Conservation (phyloP, 1,140 invertebrate genomes). For the Drosophila funebris region DNA sequence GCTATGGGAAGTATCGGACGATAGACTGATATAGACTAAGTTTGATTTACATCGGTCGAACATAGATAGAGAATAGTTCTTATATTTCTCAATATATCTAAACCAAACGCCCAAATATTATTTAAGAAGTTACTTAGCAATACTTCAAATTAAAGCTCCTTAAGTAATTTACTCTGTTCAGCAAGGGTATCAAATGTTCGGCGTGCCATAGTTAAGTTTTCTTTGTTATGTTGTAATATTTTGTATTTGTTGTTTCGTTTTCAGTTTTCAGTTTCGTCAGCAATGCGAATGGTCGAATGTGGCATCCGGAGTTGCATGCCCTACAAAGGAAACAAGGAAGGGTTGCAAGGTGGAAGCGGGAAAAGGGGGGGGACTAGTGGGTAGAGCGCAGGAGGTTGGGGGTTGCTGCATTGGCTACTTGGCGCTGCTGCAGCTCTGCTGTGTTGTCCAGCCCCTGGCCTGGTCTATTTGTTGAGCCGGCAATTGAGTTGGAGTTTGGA, state of each 20-base stretch:
- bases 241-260: slow-evolving; percentile 24
- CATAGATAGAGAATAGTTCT: no score
- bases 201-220: background rate
- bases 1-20: no score
- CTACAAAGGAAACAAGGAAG: background rate
- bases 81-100: no score
- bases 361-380: background rate
- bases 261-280: slow-evolving; percentile 18
- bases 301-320: slow-evolving; percentile 7
- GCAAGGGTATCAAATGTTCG: no score
- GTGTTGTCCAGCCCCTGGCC: background rate
- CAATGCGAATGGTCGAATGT: slow-evolving; percentile 25
- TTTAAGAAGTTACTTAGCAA: no score
- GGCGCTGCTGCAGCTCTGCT: background rate
- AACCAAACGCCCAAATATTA: no score
- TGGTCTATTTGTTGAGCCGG: background rate
- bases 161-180: no score
- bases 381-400: no score
- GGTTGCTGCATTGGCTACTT: background rate
- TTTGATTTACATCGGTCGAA: no score
- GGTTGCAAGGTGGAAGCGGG: background rate
- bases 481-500: background rate
- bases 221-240: slow-evolving; percentile 8
- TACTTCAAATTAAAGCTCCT: no score
- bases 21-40: no score